Evolutionary conservation across 2,113 vertebrate species (phyloP).

Genomic region (Bufo gargarizans): DNA sequence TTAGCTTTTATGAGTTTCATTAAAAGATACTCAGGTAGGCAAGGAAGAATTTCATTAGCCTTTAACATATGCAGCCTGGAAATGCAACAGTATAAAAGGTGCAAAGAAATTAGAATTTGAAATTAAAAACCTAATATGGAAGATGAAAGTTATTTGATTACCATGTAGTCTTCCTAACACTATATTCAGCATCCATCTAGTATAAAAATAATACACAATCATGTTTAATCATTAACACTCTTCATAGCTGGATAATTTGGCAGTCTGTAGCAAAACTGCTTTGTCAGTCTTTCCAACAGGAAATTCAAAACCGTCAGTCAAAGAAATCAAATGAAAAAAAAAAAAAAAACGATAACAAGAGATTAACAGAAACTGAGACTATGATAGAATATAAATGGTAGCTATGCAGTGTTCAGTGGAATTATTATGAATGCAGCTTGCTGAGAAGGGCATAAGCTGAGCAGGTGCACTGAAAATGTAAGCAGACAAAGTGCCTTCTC

Average conservation of each 20-base stretch:
- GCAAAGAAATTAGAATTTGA: slow-evolving; percentile 4
- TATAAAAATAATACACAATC: slow-evolving; percentile 18
- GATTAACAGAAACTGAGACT: no score
- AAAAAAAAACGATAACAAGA: no score
- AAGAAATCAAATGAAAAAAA: no score
- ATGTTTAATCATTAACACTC: not conserved
- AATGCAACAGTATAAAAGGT: not conserved
- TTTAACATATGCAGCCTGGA: not conserved
- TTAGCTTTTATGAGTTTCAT: slow-evolving; percentile 18
- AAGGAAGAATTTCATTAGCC: slow-evolving; percentile 7
- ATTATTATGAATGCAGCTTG: slow-evolving; percentile 6
- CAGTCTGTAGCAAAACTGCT: not conserved
- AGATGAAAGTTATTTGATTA: not conserved
- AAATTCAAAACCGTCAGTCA: not conserved
- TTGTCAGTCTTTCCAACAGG: not conserved
- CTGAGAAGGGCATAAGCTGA: not conserved
- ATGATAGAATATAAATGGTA: slow-evolving; percentile 11
- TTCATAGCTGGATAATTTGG: not conserved
- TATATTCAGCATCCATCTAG: not conserved
- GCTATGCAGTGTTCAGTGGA: slow-evolving; percentile 3
- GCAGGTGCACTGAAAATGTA: slow-evolving; percentile 34
- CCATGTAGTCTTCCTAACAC: not conserved
- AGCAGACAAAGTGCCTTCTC: not conserved
- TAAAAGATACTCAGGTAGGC: not conserved
- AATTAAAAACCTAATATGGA: not conserved